These are phyloP conservation scores for Laticauda laticaudata DNA, from an alignment of 2,113 vertebrate species.

Conservation along the genomic window DNA sequence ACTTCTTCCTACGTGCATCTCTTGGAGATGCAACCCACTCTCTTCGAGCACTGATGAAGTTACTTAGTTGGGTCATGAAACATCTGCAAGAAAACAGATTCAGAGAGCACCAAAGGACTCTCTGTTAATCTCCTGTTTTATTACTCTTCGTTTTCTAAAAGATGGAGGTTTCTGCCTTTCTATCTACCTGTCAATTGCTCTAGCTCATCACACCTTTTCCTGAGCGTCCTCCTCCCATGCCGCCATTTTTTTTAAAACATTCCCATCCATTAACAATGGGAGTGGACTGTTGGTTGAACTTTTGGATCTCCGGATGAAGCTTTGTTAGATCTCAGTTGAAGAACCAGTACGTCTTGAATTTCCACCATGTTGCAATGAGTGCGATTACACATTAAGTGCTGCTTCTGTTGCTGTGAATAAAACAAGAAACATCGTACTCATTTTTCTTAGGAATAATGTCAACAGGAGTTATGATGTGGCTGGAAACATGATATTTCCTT, in stretches of 20 bases:
- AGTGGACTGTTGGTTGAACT: not conserved
- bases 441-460: not conserved
- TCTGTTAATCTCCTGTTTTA: not conserved
- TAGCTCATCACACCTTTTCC: not conserved
- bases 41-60: not conserved
- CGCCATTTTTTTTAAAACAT: not conserved
- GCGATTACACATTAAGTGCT: not conserved
- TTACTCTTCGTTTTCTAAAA: not conserved
- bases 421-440: not conserved
- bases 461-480: not conserved
- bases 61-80: not conserved
- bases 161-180: not conserved
- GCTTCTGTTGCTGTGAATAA: not conserved
- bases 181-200: not conserved
- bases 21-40: not conserved
- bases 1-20: no score
- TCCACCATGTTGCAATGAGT: fast-evolving
- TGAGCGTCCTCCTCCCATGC: not conserved
- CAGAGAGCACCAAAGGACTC: no score
- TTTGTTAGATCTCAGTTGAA: not conserved
- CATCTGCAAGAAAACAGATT: not conserved
- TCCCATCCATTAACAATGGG: fast-evolving
- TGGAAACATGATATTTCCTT: not conserved
- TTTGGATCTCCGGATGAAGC: not conserved
- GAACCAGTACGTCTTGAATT: not conserved